Percentiles rank a stretch among this genome's conserved stretches.
Evolutionary conservation across 1,140 invertebrate genomes (phyloP).

Genomic region (Drosophila lowei): DNA sequence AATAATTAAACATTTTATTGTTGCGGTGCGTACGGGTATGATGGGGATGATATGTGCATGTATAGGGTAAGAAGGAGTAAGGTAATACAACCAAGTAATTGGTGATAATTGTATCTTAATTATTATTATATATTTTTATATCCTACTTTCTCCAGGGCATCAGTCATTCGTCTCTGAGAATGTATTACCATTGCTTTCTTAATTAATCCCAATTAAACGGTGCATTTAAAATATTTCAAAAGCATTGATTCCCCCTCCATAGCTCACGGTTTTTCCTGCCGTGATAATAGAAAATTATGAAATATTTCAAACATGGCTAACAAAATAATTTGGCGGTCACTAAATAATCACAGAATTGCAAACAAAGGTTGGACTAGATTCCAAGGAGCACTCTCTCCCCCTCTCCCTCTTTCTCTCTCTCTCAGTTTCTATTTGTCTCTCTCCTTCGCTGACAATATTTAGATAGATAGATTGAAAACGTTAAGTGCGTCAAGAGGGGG

Average conservation of each 20-base stretch:
- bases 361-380: conserved; percentile 39
- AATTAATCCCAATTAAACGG: conserved; percentile 66
- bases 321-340: conserved; percentile 69
- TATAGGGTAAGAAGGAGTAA: too few relatives aligned
- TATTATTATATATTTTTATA: too few relatives aligned
- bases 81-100: too few relatives aligned
- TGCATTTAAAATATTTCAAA: neutral
- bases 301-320: conserved; percentile 34
- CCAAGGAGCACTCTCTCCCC: neutral
- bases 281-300: too few relatives aligned
- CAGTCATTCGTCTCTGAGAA: too few relatives aligned
- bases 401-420: too few relatives aligned
- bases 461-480: conserved; percentile 66
- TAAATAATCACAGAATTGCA: conserved; percentile 46
- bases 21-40: too few relatives aligned
- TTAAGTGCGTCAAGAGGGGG: conserved; percentile 53
- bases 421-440: neutral
- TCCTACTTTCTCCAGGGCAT: too few relatives aligned
- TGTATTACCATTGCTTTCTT: conserved; percentile 1
- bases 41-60: too few relatives aligned
- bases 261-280: too few relatives aligned
- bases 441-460: conserved; percentile 45
- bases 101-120: too few relatives aligned
- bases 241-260: neutral
- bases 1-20: conserved; percentile 15